Evolutionary conservation across 2,797 vertebrate species (phyloP), one percentile per base, ranked within the genome.

Genomic region (Pseudochirops corinnae): DNA sequence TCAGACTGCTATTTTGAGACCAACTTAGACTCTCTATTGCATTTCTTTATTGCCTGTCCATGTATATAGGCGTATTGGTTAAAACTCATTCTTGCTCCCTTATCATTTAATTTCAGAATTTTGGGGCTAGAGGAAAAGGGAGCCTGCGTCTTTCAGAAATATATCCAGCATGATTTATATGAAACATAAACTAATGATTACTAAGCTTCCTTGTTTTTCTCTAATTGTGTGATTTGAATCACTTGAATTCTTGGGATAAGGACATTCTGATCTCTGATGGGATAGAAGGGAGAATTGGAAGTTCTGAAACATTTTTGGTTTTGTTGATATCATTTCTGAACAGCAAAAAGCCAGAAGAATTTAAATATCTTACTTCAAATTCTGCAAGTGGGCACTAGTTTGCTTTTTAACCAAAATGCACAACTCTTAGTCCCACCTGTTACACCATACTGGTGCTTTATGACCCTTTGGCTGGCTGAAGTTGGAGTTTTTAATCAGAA

Each of bases 1-100:
- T 82, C 18, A 82, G 6, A 46, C 6, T 24, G 18, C 9, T 24
- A 3, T 82, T 82, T 82, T 39, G 16, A 24, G n/a, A 31, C 26
- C 94, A 55, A 90, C 93, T 97, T 93, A 82, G 62, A 93, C 90
- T 74, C 29, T 93, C 92, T 92, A 28, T 50, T 94, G 50, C 94
- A 55, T 95, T 56, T 93, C 87, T 55, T 55, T 95, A 95, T 94
- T 96, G 50, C 39, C 14, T 96, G 26, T 55, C 6, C n/a, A 46
- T 91, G 1, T 57, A n/a, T 57, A n/a, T 94, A 53, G 60, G 4
- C 5, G 1, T 95, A 52, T 56, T 90, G 10, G 6, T 53, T 62
- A 13, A 96, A 33, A 9, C 67, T 93, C 90, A 53, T 53, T 92
- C 91, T 92, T 92, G 39, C 90, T 90, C 82, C 33, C 60, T 82